Base-by-base conservation (phyloP, 2,797 vertebrate genomes). In the Tapirus indicus region DNA sequence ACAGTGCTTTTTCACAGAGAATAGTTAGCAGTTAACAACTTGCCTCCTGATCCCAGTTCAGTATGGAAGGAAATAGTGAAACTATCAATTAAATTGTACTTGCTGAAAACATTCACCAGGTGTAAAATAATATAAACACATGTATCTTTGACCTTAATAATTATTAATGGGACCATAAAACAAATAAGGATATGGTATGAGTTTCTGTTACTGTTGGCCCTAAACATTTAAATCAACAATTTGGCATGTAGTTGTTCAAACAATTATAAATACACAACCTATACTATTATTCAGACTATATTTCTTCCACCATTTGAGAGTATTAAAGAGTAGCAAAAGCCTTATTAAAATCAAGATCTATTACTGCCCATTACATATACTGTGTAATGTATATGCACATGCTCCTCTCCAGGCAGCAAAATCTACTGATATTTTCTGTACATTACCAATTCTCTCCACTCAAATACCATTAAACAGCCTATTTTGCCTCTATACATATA, bases 111-210 rank as follows among this genome's bases (percentile, higher is more conserved):
- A 72, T 88, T 66, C 49, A 60, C 68, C 38, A 77, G 79, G 66
- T 52, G 75, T 60, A 38, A 82, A 83, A 60, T 44, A 86, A 77
- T 49, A 93, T 11, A 83, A 90, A 69, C 4, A 23, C 7, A 68
- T 18, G 27, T 21, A 84, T 78, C 56, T 88, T 84, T 93, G 17
- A 64, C 12, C 25, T 91, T 96, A 92, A 62, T 62, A 93, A 75
- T 47, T 95, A 78, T 68, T 68, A 94, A 52, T n/a, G 38, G 54
- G 11, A n/a, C 18, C 4, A 66, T 35, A 88, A 10, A 83, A 9
- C 29, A 90, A 84, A 87, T 72, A 74, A 86, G 29, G 16, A 41
- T n/a, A 71, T 47, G 6, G 13, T 77, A 72, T 21, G 14, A 49
- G n/a, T 35, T 90, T 80, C 71, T 71, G 25, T 56, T 72, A 78